These are phyloP conservation scores for Montipora cactus DNA, from an alignment of 64 coral and sea anemone genomes.

Conservation along the genomic window DNA sequence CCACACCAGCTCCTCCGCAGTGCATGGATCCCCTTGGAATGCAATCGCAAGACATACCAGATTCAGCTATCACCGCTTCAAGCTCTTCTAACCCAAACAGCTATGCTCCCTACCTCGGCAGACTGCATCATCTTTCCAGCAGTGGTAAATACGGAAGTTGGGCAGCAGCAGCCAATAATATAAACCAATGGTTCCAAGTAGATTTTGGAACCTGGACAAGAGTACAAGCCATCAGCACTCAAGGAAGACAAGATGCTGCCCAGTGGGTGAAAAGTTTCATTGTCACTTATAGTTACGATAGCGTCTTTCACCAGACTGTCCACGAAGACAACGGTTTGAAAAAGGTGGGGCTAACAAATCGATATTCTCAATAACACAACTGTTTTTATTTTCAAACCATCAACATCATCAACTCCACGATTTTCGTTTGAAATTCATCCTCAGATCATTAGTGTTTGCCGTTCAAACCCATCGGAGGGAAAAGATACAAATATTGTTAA, in stretches of 20 bases:
- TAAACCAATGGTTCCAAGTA: conserved; percentile 51
- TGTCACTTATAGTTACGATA: conserved; percentile 36
- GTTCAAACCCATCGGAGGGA: too few relatives aligned
- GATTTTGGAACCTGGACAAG: conserved; percentile 51
- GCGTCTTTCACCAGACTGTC: not conserved
- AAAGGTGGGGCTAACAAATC: not conserved
- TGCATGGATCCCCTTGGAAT: conserved; percentile 58
- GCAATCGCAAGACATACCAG: conserved; percentile 15
- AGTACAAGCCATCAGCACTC: conserved; percentile 15
- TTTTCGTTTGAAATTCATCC: too few relatives aligned
- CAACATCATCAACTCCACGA: too few relatives aligned
- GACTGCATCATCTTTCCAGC: conserved; percentile 33
- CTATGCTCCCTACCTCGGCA: conserved; percentile 34
- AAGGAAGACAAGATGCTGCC: conserved; percentile 33
- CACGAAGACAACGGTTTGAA: not conserved
- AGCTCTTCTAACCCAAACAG: not conserved
- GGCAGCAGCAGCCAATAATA: conserved; percentile 30
- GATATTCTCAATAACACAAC: too few relatives aligned
- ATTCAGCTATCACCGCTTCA: conserved; percentile 55
- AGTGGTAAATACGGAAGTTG: conserved; percentile 42
- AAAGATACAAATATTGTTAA: too few relatives aligned
- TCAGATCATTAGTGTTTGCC: too few relatives aligned
- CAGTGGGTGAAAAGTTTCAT: conserved; percentile 69
- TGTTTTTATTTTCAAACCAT: too few relatives aligned
- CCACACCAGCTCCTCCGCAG: not conserved